These are phyloP conservation scores for Micrasema minimum DNA, from an alignment of 1,140 invertebrate genomes.

Conservation along the genomic window DNA sequence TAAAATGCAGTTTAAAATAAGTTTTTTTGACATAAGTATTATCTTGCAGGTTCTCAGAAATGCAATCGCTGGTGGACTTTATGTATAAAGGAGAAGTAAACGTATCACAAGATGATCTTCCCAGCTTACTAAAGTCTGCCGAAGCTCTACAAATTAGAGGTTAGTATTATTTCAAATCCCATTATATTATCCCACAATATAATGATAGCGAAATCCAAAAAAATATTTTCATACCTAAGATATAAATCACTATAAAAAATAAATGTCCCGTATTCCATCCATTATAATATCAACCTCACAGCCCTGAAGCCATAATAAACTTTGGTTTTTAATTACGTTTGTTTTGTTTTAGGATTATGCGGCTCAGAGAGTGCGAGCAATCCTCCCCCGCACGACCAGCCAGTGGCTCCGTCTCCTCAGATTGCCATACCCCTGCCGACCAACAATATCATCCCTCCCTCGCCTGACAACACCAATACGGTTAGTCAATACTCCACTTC, in stretches of 20 bases:
- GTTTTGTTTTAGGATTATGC: constrained; percentile 34
- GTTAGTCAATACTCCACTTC: neutral
- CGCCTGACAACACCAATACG: neutral
- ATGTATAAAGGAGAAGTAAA: constrained; percentile 91
- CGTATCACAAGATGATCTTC: constrained; percentile 83
- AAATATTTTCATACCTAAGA: too few relatives aligned
- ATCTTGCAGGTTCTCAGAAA: constrained; percentile 74
- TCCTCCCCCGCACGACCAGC: neutral
- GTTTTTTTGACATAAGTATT: too few relatives aligned
- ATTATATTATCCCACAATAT: too few relatives aligned
- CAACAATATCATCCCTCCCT: constrained; percentile 54
- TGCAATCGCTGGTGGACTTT: constrained; percentile 85
- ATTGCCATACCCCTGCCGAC: constrained; percentile 59
- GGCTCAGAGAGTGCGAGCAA: constrained; percentile 32
- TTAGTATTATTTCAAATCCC: too few relatives aligned
- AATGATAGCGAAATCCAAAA: too few relatives aligned
- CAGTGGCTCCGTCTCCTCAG: constrained; percentile 52
- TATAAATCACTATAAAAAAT: too few relatives aligned
- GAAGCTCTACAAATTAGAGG: constrained; percentile 83
- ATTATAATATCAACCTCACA: too few relatives aligned
- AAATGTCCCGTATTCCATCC: too few relatives aligned
- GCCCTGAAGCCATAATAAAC: too few relatives aligned
- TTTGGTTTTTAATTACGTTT: too few relatives aligned
- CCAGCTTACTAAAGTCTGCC: constrained; percentile 81
- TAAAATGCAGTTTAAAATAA: too few relatives aligned